Base-by-base conservation (phyloP, 1,140 invertebrate genomes). In the Aphis gossypii region DNA sequence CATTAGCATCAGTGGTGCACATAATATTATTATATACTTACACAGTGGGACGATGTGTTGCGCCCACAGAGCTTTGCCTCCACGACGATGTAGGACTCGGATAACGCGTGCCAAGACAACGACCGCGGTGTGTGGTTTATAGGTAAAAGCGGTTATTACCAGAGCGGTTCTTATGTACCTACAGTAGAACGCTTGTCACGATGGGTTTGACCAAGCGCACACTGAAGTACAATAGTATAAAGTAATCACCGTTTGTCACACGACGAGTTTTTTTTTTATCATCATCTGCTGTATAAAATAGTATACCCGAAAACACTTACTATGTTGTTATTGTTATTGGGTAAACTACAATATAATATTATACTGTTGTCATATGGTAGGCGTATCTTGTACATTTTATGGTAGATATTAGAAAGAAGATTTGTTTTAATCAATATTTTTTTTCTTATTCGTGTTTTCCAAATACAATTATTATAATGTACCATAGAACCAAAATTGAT, bases 31-130 rank as follows among this genome's bases (percentile, higher is more conserved):
- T 68, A 76, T 76, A 18, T 76, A 25, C 38, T 20, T 83, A n/a
- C 60, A 76, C 5, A 76, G 83, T 86, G 83, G 83, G 83, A 86
- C 41, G 83, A 86, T 44, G 83, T 44, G 83, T 86, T 25, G 41
- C 83, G 83, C 83, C 83, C 83, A 86, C 83, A 41, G 41, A 86
- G 83, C 41, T 86, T 86, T 44, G 23, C 35, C 83, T 84, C 83
- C 41, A 41, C 41, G 35, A 41, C 20, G 82, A 83, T 76, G 60
- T 83, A 83, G 82, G 21, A 76, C 60, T 76, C 60, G 60, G 60
- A 83, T 83, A 83, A 83, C 21, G 21, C 82, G 21, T 83, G 38
- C 82, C n/a, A 21, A 83, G 82, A 83, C 60, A 35, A 38, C 38
- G 21, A 83, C 82, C 82, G 20, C 82, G 82, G 82, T 41, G 82